Evolutionary conservation across 2,113 vertebrate genomes (phyloP), one percentile per base, ranked within the genome.

Genomic region (Siphamia tubifer): DNA sequence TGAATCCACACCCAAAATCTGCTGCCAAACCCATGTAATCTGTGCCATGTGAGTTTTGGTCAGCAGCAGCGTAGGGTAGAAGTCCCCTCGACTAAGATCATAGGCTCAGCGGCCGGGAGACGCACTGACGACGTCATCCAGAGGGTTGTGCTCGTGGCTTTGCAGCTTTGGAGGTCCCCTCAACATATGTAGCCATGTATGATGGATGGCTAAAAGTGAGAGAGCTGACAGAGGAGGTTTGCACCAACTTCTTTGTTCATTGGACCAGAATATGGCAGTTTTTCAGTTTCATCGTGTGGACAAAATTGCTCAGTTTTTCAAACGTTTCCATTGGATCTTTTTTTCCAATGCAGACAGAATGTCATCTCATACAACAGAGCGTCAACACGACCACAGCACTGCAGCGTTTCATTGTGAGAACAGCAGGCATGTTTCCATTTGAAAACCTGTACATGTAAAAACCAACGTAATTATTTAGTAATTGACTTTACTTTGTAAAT

Each of bases 1-100:
- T 54, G 71, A 47, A 70, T 83, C 87, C 87, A 87, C 87, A 67
- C 87, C 86, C 84, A 84, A 52, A 76, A 15, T 21, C 49, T 60
- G 58, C 76, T 53, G 79, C 81, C 78, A 77, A 72, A 81, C 35
- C 73, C 76, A 35, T 83, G 48, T 83, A 84, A 89, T 90, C 72
- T 82, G 65, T 88, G 68, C 78, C 84, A 85, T 86, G 77, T 83
- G 84, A 70, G 62, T 57, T 80, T 76, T 68, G 81, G 83, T 79
- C 75, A 73, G 77, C 47, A 27, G 64, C 36, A 27, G 12, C 16
- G 65, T 25, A 15, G 44, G 4, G 60, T 66, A 65, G 55, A 57
- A 25, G 24, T 45, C 63, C 40, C 19, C 69, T 6, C 35, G 16
- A 23, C 39, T 4, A 4, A 84, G 73, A 85, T 85, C 72, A 79